Base-by-base conservation (phyloP, 2,113 vertebrate genomes). In the Corapipo altera region DNA sequence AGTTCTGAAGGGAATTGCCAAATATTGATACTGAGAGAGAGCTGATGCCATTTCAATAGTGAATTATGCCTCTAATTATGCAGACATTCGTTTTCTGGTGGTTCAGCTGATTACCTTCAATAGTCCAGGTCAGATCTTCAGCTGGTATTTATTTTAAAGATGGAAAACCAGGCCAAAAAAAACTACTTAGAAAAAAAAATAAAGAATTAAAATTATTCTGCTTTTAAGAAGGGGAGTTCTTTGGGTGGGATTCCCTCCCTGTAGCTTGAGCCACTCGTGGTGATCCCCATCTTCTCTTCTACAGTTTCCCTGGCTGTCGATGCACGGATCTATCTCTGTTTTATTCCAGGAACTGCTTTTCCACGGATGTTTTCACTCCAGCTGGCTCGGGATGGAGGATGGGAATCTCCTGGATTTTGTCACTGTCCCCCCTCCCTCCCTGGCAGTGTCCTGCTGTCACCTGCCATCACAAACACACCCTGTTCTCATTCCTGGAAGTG, bases 11-110 rank as follows among this genome's bases (percentile, higher is more conserved):
- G 81, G 52, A 92, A 89, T 81, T 65, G 70, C 43, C 72, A 59
- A 85, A 71, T 92, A 93, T 65, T 95, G 89, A 91, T 91, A 89
- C 39, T 19, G 35, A 27, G 69, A 59, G 83, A 64, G 76, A 91
- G 33, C 67, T 80, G 91, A 67, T 64, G 24, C 10, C 1, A 4
- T 73, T 59, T 74, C 80, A 92, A 74, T 20, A 74, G 51, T 71
- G 88, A 93, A 55, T 86, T 62, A 84, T 15, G 28, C 26, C 41
- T 90, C 72, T 85, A 93, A 93, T 95, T 88, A 85, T 0, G 0
- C 32, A 58, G 43, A 20, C 2, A 7, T 51, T 79, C 15, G 9
- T 86, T 92, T 86, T 44, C 82, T 80, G 55, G 19, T 46, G 9
- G 21, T 49, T 19, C 8, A 46, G 75, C 43, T 80, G 78, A 66